Conservation (phyloP, 1,140 invertebrate species). For the Drosophila simulans region DNA sequence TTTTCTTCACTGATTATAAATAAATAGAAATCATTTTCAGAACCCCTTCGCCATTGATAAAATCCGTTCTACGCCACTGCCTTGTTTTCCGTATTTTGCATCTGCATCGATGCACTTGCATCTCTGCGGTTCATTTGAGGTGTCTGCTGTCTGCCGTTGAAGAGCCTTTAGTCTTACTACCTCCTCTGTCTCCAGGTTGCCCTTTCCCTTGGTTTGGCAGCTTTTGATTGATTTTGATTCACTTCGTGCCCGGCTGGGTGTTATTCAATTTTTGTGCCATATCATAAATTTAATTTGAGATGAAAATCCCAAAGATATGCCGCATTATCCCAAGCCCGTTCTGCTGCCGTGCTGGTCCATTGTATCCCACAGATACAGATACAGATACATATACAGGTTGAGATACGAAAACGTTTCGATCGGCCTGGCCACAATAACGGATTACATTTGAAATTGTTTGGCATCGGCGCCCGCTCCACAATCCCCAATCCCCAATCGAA, state of each 20-base stretch:
- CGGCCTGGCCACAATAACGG: constrained; percentile 62
- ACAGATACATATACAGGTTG: constrained; percentile 8
- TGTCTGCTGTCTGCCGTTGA: constrained; percentile 32
- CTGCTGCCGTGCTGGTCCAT: constrained; percentile 14
- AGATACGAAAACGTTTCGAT: constrained; percentile 39
- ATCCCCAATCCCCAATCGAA: neutral
- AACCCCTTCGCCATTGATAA: neutral
- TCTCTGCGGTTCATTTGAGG: constrained; percentile 67
- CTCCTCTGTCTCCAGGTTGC: neutral
- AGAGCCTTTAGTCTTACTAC: constrained; percentile 8
- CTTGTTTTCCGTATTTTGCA: constrained; percentile 2
- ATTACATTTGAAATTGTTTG: constrained; percentile 82
- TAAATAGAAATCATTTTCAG: too few relatives aligned
- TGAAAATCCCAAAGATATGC: constrained; percentile 77
- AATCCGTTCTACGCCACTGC: constrained; percentile 9
- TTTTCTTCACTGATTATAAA: too few relatives aligned
- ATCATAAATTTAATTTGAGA: constrained; percentile 84
- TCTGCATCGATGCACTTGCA: constrained; percentile 18
- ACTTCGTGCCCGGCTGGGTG: constrained; percentile 34
- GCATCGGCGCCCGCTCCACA: constrained; percentile 24
- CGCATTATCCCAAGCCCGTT: constrained; percentile 46
- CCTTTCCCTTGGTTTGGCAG: constrained; percentile 4
- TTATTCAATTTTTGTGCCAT: constrained; percentile 75
- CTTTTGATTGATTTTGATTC: constrained; percentile 55
- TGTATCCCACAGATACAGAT: constrained; percentile 50